Evolutionary conservation across 1,140 invertebrate genomes (phyloP).

Genomic region (Ruditapes philippinarum): DNA sequence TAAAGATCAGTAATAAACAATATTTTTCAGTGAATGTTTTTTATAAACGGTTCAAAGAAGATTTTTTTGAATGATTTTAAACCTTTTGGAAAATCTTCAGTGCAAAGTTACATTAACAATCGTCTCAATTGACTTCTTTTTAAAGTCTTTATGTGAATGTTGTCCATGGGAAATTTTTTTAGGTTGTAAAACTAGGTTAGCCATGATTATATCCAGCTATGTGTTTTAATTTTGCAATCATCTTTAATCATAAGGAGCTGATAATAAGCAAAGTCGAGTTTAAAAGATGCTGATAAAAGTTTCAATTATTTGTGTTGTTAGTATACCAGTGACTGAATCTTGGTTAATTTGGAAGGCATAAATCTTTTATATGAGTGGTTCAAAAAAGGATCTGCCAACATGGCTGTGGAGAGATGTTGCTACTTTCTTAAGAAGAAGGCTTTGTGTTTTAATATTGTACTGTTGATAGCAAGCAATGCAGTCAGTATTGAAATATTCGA

Average conservation of each 20-base stretch:
- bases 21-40: conserved; percentile 50
- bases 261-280: not conserved
- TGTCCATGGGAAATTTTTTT: conserved; percentile 2
- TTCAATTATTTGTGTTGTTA: conserved; percentile 43
- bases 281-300: conserved; percentile 14
- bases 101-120: conserved; percentile 21
- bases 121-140: conserved; percentile 44
- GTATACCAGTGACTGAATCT: conserved; percentile 54
- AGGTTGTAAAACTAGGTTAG: conserved; percentile 9
- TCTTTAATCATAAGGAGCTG: not conserved
- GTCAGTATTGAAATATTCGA: conserved; percentile 22
- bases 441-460: conserved; percentile 5
- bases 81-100: conserved; percentile 56
- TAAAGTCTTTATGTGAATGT: conserved; percentile 17
- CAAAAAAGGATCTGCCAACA: too few species aligned
- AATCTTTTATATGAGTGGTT: conserved; percentile 31
- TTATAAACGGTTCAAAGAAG: conserved; percentile 64
- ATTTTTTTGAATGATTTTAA: conserved; percentile 16
- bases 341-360: conserved; percentile 26
- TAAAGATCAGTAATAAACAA: too few species aligned
- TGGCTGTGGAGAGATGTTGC: conserved; percentile 46
- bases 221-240: not conserved
- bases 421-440: conserved; percentile 25
- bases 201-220: conserved; percentile 54
- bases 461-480: conserved; percentile 56